Evolutionary conservation across 2,797 vertebrate genomes (phyloP).

Genomic region (Syngnathus rostellatus): DNA sequence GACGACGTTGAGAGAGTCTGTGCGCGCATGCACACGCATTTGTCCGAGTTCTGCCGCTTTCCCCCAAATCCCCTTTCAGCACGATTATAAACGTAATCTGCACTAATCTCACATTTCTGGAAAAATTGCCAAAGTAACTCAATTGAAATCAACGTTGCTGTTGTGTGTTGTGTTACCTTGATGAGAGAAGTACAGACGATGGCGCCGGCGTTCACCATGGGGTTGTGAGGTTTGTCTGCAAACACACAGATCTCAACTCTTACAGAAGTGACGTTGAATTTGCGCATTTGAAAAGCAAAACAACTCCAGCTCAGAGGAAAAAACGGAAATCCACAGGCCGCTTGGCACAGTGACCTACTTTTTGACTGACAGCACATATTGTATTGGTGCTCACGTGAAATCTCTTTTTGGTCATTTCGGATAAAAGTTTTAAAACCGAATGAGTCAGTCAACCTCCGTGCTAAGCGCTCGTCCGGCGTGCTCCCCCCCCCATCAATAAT

Average conservation of each 20-base stretch:
- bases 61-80: slow-evolving; percentile 50
- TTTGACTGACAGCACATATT: too few species aligned
- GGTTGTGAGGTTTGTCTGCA: slow-evolving; percentile 96
- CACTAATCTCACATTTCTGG: slow-evolving; percentile 31
- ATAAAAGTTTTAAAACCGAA: too few species aligned
- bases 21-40: slow-evolving; percentile 1
- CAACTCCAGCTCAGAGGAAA: background rate
- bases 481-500: background rate
- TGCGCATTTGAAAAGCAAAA: background rate
- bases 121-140: background rate
- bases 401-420: background rate
- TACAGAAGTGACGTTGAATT: background rate
- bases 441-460: background rate
- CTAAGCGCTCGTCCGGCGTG: background rate
- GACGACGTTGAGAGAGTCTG: background rate
- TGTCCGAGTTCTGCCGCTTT: slow-evolving; percentile 18
- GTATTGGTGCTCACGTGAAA: background rate
- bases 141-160: background rate
- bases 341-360: background rate
- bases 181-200: slow-evolving; percentile 97
- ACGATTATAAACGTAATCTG: slow-evolving; percentile 58
- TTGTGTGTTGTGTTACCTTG: slow-evolving; percentile 73
- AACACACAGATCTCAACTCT: background rate
- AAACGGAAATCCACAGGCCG: background rate
- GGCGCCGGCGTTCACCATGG: slow-evolving; percentile 97